These are phyloP conservation scores for Dryobota labecula DNA, from an alignment of 2,888 invertebrate species.

Conservation along the genomic window DNA sequence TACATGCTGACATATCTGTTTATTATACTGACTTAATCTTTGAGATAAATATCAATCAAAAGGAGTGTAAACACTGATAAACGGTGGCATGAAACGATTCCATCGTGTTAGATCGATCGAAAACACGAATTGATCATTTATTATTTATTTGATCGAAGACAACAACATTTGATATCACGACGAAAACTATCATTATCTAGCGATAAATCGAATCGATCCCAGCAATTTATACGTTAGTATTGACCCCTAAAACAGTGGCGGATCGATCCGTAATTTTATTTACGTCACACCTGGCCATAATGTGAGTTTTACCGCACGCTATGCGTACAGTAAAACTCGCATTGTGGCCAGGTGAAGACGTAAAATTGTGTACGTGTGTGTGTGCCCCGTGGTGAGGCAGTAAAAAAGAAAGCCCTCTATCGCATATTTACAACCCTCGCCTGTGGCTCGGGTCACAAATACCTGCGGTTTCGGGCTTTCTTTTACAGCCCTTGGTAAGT, in stretches of 20 bases:
- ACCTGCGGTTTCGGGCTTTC: too few species aligned
- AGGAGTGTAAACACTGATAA: neutral
- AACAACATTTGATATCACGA: neutral
- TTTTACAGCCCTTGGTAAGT: too few species aligned
- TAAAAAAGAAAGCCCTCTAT: too few species aligned
- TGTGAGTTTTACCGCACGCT: too few species aligned
- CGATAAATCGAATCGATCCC: neutral
- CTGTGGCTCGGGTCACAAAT: too few species aligned
- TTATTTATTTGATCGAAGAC: neutral
- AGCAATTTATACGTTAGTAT: neutral
- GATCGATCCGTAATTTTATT: neutral
- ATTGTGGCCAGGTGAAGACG: too few species aligned
- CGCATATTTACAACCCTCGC: too few species aligned
- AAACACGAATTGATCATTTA: neutral
- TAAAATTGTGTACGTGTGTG: too few species aligned
- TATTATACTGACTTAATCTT: slow-evolving; percentile 30
- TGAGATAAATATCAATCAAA: neutral
- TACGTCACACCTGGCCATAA: too few species aligned
- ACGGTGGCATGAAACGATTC: neutral
- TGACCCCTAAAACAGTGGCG: too few species aligned
- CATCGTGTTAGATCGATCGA: neutral
- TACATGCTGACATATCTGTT: slow-evolving; percentile 51
- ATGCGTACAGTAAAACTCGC: too few species aligned
- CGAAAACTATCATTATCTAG: neutral
- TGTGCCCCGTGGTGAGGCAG: too few species aligned